Evolutionary conservation across 2,113 vertebrate genomes (phyloP).

Genomic region (Cichladusa arquata): DNA sequence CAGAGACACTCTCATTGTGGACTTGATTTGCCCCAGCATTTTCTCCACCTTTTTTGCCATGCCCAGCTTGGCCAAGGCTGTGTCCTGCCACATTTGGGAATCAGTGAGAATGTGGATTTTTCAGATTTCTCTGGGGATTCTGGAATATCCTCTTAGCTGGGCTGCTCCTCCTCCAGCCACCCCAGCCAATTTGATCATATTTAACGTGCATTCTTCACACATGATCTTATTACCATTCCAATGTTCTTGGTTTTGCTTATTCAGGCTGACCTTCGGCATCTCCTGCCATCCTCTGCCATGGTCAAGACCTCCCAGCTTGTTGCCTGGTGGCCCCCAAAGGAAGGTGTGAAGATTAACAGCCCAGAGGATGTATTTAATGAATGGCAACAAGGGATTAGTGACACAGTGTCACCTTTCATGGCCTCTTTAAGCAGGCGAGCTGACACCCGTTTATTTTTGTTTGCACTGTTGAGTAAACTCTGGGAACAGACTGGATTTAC

Average conservation of each 20-base stretch:
- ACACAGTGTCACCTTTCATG: slow-evolving; percentile 70
- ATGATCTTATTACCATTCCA: slow-evolving; percentile 60
- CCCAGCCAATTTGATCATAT: slow-evolving; percentile 16
- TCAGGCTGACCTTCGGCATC: slow-evolving; percentile 59
- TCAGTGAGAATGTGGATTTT: not conserved
- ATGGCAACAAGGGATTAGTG: slow-evolving; percentile 75
- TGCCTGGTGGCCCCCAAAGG: slow-evolving; percentile 66
- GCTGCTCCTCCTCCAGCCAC: not conserved
- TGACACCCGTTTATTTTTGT: slow-evolving; percentile 78
- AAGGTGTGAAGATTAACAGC: slow-evolving; percentile 77
- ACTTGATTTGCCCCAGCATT: rapidly evolving
- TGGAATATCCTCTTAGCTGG: not conserved
- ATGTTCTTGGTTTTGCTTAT: slow-evolving; percentile 42
- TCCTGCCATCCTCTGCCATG: slow-evolving; percentile 70
- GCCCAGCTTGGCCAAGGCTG: not conserved
- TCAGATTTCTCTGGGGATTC: not conserved
- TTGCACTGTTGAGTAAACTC: slow-evolving; percentile 75
- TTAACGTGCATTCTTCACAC: slow-evolving; percentile 52
- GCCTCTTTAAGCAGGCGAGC: slow-evolving; percentile 59
- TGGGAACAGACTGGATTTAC: slow-evolving; percentile 64
- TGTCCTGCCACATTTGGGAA: not conserved
- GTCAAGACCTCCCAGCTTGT: slow-evolving; percentile 73
- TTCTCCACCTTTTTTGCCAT: not conserved
- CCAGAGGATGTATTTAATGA: slow-evolving; percentile 74
- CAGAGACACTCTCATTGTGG: not conserved